Conservation (phyloP, 2,113 vertebrate species). For the Bubo bubo region DNA sequence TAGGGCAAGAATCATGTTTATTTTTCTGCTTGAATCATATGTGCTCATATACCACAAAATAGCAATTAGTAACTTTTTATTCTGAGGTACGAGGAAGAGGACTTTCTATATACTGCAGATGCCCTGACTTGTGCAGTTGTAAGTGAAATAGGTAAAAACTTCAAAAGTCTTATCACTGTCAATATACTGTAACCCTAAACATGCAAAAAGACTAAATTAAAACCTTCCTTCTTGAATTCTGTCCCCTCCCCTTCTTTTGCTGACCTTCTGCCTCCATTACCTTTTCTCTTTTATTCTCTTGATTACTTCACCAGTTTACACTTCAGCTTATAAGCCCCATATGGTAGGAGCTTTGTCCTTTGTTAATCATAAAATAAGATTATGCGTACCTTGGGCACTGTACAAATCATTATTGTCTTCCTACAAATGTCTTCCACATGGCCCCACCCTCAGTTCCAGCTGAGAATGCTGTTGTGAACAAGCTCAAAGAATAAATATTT, state of each 20-base stretch:
- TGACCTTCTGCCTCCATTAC: neutral
- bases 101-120: neutral
- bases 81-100: neutral
- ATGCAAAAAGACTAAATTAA: neutral
- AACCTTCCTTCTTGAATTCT: neutral
- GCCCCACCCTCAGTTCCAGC: constrained; percentile 15
- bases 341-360: neutral
- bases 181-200: neutral
- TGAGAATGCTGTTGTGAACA: constrained; percentile 57
- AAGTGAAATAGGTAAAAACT: neutral
- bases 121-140: neutral
- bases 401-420: constrained; percentile 2
- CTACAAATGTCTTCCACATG: neutral
- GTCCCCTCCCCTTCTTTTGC: neutral
- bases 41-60: neutral
- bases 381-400: neutral
- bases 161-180: neutral
- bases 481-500: constrained; percentile 46
- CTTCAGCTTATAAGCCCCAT: neutral
- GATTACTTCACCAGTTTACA: neutral
- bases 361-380: constrained; percentile 32
- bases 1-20: constrained; percentile 1
- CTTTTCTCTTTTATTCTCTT: neutral
- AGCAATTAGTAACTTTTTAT: neutral
- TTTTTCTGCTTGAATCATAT: constrained; percentile 20